Percentiles rank a stretch among this genome's conserved stretches.
Conservation (phyloP, 1,140 invertebrate species). For the Danaus plexippus region DNA sequence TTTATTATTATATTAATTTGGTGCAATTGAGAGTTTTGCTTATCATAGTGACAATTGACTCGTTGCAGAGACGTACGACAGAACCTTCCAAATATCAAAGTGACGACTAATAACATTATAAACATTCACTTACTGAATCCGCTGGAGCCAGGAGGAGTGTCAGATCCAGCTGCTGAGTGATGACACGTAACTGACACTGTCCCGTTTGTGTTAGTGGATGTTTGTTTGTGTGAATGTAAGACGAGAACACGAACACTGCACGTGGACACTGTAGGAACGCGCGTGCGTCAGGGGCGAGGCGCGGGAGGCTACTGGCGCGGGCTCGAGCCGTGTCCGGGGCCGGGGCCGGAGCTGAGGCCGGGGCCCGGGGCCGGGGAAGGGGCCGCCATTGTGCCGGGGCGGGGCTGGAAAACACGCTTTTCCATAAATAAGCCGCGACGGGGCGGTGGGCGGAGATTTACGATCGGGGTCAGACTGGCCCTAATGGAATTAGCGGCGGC, state of each 20-base stretch:
- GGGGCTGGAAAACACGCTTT: constrained; percentile 20
- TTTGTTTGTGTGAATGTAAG: no score
- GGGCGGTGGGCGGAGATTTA: constrained; percentile 26
- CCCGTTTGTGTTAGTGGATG: no score
- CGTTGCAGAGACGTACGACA: no score
- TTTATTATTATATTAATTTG: no score
- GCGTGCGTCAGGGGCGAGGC: constrained; percentile 11
- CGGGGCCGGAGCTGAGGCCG: constrained; percentile 3
- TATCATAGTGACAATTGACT: no score
- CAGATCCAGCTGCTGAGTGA: no score
- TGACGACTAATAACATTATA: no score
- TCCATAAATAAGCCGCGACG: constrained; percentile 21
- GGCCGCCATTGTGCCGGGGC: constrained; percentile 24
- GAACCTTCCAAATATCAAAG: no score
- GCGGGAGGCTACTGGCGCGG: constrained; percentile 18
- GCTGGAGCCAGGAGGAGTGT: no score
- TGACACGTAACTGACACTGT: constrained; percentile 3
- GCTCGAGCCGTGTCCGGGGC: constrained; percentile 7
- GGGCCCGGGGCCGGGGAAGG: constrained; percentile 17
- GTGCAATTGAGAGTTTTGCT: no score
- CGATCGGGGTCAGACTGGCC: constrained; percentile 15
- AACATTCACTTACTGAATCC: no score
- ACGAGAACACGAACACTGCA: constrained; percentile 9
- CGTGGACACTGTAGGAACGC: constrained; percentile 5
- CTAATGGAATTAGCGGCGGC: constrained; percentile 16